phyloP scores from a whole-genome alignment of 2,797 vertebrate genomes.

The Sylvilagus floridanus region DNA sequence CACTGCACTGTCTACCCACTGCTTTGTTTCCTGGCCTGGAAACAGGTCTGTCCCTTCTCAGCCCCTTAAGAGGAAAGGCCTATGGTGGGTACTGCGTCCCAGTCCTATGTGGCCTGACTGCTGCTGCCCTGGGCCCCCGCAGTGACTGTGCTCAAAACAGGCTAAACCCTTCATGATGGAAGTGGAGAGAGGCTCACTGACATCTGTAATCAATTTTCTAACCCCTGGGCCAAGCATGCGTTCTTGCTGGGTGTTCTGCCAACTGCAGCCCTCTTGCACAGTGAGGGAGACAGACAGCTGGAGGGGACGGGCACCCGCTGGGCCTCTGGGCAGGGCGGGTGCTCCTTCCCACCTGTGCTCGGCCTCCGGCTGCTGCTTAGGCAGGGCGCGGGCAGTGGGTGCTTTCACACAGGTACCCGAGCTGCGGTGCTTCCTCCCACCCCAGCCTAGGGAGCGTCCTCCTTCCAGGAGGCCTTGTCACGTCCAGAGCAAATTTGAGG shows the following conservation, averaged over 20 bases:
- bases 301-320: not conserved
- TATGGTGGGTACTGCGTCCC: not conserved
- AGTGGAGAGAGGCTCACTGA: not conserved
- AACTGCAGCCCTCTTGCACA: not conserved
- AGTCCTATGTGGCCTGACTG: not conserved
- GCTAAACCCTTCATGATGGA: not conserved
- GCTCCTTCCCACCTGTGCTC: not conserved
- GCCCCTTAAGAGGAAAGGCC: not conserved
- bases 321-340: not conserved
- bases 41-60: not conserved
- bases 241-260: not conserved
- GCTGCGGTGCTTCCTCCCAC: not conserved
- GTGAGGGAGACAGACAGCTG: not conserved
- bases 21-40: constrained; percentile 49
- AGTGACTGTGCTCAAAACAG: not conserved
- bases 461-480: not conserved
- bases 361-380: not conserved
- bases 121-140: not conserved
- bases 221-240: not conserved
- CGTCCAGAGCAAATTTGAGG: not conserved
- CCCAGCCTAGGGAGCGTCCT: not conserved
- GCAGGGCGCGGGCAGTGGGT: not conserved
- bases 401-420: not conserved
- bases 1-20: not conserved
- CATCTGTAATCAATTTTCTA: constrained; percentile 8